phyloP scores from a whole-genome alignment of 2,888 invertebrate genomes.

The Napeogenes sylphis region DNA sequence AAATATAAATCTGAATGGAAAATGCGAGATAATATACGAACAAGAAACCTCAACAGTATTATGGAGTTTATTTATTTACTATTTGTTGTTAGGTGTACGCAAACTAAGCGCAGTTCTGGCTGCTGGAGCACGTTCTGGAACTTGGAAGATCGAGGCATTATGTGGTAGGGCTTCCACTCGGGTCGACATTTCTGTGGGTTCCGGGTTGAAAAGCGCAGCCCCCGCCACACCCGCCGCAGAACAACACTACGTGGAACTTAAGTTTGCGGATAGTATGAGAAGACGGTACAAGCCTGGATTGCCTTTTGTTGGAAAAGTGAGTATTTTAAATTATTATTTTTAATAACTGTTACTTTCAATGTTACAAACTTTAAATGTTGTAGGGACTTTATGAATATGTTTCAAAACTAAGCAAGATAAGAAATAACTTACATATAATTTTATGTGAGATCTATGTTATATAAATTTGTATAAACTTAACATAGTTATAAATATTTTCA shows the following conservation, averaged over 20 bases:
- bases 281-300: slow-evolving; percentile 81
- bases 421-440: no score
- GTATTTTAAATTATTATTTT: slow-evolving; percentile 31
- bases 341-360: not conserved
- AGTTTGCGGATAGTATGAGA: slow-evolving; percentile 81
- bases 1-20: no score
- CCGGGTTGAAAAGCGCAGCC: slow-evolving; percentile 55
- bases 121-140: slow-evolving; percentile 75
- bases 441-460: no score
- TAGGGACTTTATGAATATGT: no score
- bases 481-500: no score
- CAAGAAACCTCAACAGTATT: not conserved
- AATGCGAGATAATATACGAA: no score
- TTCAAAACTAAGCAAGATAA: no score
- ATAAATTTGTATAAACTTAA: no score
- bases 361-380: no score
- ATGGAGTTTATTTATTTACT: slow-evolving; percentile 15
- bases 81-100: slow-evolving; percentile 70
- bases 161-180: slow-evolving; percentile 76
- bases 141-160: slow-evolving; percentile 76
- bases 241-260: slow-evolving; percentile 81
- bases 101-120: slow-evolving; percentile 77
- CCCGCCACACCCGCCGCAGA: slow-evolving; percentile 81
- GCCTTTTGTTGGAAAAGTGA: slow-evolving; percentile 81
- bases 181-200: slow-evolving; percentile 76